Evolutionary conservation across 2,888 invertebrate species (phyloP).

Genomic region (Machimus atricapillus): DNA sequence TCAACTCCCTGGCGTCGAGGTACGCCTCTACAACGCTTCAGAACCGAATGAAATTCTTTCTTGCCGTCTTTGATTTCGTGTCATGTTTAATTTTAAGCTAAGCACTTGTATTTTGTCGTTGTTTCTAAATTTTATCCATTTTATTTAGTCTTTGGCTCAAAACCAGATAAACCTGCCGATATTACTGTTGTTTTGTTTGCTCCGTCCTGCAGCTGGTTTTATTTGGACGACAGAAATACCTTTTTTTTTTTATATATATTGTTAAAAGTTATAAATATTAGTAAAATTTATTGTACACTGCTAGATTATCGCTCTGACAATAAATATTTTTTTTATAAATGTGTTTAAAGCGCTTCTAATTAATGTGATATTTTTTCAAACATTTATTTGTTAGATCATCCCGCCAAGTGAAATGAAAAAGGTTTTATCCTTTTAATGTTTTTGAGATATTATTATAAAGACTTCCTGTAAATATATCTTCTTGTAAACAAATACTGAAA

Average conservation of each 20-base stretch:
- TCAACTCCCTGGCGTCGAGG: constrained; percentile 1
- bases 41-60: neutral
- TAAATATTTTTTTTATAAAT: neutral
- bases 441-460: too few relatives aligned
- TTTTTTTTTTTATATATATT: neutral
- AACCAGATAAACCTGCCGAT: neutral
- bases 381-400: neutral
- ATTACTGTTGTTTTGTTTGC: neutral
- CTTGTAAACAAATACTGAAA: too few relatives aligned
- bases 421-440: too few relatives aligned
- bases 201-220: neutral
- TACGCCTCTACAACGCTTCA: neutral
- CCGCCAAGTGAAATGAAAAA: too few relatives aligned
- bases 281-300: neutral
- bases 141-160: neutral
- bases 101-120: neutral
- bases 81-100: neutral
- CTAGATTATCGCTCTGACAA: neutral
- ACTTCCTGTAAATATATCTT: too few relatives aligned
- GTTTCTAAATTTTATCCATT: neutral
- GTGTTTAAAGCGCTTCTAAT: neutral
- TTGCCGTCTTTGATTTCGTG: constrained; percentile 16
- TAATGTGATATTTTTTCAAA: neutral
- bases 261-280: neutral
- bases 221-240: neutral